phyloP scores from a whole-genome alignment of 1,140 invertebrate genomes.

The Bombus waltoni region DNA sequence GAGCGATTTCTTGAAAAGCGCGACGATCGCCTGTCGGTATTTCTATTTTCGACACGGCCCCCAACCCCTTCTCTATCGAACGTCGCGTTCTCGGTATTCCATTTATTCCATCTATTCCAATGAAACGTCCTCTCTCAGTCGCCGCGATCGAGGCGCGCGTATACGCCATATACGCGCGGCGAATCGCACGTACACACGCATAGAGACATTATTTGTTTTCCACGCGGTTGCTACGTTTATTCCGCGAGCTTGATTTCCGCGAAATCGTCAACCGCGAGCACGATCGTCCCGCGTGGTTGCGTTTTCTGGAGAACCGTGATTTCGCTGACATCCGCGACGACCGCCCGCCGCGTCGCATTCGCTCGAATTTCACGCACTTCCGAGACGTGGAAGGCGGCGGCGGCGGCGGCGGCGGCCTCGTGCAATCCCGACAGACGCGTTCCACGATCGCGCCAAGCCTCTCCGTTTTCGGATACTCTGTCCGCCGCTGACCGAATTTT shows the following conservation, averaged over 20 bases:
- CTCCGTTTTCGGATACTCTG: neutral
- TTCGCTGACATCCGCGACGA: conserved; percentile 18
- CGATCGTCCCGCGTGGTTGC: conserved; percentile 32
- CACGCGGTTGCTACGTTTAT: neutral
- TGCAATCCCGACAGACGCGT: neutral
- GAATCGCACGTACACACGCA: too few species aligned
- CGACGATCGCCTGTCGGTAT: too few species aligned
- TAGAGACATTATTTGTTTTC: conserved; percentile 26
- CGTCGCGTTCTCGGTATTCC: conserved; percentile 20
- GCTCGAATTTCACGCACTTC: conserved; percentile 19
- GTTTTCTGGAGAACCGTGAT: conserved; percentile 28
- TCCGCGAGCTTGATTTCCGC: conserved; percentile 43
- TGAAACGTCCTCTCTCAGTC: neutral
- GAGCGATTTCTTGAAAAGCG: conserved; percentile 19
- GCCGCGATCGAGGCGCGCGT: neutral
- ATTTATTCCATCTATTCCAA: conserved; percentile 46
- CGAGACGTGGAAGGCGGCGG: too few species aligned
- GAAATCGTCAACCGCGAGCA: conserved; percentile 23
- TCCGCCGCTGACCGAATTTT: neutral
- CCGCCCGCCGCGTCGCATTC: conserved; percentile 10
- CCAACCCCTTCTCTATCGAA: neutral
- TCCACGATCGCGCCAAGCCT: neutral
- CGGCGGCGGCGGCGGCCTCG: neutral
- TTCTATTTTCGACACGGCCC: neutral
- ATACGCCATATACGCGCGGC: too few species aligned